Percentiles rank a stretch among this genome's conserved stretches.
Conservation (phyloP, 2,888 invertebrate genomes). For the Loripinus fragilis region DNA sequence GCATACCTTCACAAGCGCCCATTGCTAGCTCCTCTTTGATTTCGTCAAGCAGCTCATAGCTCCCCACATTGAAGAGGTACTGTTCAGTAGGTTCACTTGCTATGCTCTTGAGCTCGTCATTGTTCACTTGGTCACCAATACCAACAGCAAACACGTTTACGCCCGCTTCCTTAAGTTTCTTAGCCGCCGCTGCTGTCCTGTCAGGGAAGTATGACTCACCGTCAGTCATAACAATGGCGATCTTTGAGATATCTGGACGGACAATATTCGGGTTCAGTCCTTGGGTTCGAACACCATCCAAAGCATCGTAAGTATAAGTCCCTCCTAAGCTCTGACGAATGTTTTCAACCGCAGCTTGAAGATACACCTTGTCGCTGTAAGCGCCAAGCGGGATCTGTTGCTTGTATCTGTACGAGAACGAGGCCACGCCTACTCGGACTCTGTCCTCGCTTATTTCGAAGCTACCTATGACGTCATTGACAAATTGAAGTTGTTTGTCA, state of each 20-base stretch:
- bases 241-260: constrained; percentile 53
- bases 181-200: constrained; percentile 52
- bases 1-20: constrained; percentile 55
- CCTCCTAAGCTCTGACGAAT: constrained; percentile 54
- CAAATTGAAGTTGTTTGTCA: constrained; percentile 66
- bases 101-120: constrained; percentile 65
- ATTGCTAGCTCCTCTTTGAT: constrained; percentile 51
- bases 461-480: constrained; percentile 59
- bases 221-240: constrained; percentile 61
- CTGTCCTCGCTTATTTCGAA: constrained; percentile 62
- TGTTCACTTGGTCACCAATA: constrained; percentile 53
- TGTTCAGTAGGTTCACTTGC: constrained; percentile 65
- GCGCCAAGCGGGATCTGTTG: constrained; percentile 41
- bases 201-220: constrained; percentile 49
- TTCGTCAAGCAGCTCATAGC: constrained; percentile 49
- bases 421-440: constrained; percentile 61
- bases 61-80: constrained; percentile 59
- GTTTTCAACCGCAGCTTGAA: constrained; percentile 35
- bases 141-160: constrained; percentile 63
- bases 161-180: constrained; percentile 49
- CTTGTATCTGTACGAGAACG: constrained; percentile 53
- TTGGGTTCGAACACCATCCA: constrained; percentile 45
- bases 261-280: constrained; percentile 35
- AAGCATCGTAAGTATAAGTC: constrained; percentile 59
- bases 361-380: constrained; percentile 40